Evolutionary conservation across 2,797 vertebrate genomes (phyloP).

Genomic region (Coranthus polyacanthus): DNA sequence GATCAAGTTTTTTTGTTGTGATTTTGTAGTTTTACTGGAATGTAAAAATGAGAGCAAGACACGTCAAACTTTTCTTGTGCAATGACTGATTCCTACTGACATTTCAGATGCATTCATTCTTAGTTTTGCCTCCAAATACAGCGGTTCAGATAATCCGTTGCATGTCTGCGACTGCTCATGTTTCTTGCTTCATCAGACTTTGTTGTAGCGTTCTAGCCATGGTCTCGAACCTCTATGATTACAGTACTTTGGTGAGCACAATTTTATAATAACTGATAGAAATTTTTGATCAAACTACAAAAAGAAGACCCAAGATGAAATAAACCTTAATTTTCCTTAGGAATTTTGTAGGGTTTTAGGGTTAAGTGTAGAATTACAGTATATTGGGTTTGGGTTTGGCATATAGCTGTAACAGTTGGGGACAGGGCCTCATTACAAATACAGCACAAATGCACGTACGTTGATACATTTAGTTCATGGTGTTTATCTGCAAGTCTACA

Average conservation of each 20-base stretch:
- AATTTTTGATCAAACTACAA: neutral
- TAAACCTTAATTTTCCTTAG: conserved; percentile 7
- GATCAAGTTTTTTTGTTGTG: too few relatives aligned
- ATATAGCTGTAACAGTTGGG: neutral
- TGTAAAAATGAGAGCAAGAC: too few relatives aligned
- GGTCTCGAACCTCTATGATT: conserved; percentile 1
- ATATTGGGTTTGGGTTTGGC: conserved; percentile 31
- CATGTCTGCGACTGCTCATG: too few relatives aligned
- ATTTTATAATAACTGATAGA: conserved; percentile 9
- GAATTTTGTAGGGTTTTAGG: conserved; percentile 10
- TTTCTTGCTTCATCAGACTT: conserved; percentile 1
- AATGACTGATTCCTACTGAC: neutral
- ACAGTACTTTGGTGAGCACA: neutral
- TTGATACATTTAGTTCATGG: neutral
- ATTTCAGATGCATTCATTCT: too few relatives aligned
- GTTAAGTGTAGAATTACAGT: conserved; percentile 28
- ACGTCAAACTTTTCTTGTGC: neutral
- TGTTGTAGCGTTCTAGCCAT: neutral
- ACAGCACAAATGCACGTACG: neutral
- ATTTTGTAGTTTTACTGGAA: too few relatives aligned
- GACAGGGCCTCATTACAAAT: conserved; percentile 13
- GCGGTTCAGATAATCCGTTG: neutral
- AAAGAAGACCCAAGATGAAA: conserved; percentile 11
- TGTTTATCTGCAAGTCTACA: conserved; percentile 3
- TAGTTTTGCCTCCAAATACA: too few relatives aligned